These are phyloP conservation scores for Tinea semifulvella DNA, from an alignment of 2,888 invertebrate species.

Conservation along the genomic window DNA sequence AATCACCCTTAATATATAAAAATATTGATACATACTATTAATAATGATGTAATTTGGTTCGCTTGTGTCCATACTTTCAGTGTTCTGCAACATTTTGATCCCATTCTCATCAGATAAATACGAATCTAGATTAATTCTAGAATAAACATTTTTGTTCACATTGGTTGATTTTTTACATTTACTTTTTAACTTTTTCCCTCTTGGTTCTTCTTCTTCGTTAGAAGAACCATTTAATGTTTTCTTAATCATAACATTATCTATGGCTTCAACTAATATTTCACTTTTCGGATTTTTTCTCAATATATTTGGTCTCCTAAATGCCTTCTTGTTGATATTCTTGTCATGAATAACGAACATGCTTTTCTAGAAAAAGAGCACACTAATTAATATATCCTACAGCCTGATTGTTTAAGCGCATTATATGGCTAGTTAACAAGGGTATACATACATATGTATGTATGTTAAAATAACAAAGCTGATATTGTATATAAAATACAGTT, in stretches of 20 bases:
- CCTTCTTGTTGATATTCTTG: conserved; percentile 35
- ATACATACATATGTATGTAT: too few species aligned
- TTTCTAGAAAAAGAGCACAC: conserved; percentile 7
- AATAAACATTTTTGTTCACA: conserved; percentile 17
- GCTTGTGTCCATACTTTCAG: too few species aligned
- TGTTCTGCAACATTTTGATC: not conserved
- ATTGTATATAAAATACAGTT: too few species aligned
- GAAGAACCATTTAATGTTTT: not conserved
- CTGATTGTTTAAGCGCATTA: too few species aligned
- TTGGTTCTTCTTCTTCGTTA: not conserved
- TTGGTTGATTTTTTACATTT: conserved; percentile 17
- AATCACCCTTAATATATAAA: too few species aligned
- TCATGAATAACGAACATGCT: conserved; percentile 46
- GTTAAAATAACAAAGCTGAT: too few species aligned
- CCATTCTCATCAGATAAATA: conserved; percentile 19
- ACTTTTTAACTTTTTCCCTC: conserved; percentile 12
- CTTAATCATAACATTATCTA: not conserved
- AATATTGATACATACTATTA: too few species aligned
- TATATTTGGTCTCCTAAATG: conserved; percentile 54
- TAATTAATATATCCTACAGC: too few species aligned
- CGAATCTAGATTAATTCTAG: conserved; percentile 20
- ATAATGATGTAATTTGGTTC: too few species aligned
- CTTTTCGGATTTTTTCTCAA: conserved; percentile 39
- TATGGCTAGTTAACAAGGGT: too few species aligned
- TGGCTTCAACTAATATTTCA: not conserved